A percentile compares a stretch with the other conserved stretches of the same genome.
phyloP scores from a whole-genome alignment of 2,113 vertebrate species.

The Circaetus cinerascens region DNA sequence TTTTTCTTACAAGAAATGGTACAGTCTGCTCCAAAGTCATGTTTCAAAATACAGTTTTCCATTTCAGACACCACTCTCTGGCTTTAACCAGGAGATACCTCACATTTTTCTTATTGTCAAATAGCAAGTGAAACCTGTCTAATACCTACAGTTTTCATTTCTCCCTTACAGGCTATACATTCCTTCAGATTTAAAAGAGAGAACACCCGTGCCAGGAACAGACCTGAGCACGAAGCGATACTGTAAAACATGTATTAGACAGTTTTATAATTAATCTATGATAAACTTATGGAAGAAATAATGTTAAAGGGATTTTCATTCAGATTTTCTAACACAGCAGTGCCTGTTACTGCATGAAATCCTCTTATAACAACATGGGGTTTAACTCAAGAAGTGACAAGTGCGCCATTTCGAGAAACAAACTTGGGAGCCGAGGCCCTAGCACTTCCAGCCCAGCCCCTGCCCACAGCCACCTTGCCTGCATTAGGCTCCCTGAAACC shows the following conservation, averaged over 20 bases:
- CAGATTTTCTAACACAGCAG: background rate
- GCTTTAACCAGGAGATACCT: background rate
- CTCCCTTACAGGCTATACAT: background rate
- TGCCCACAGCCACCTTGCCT: background rate
- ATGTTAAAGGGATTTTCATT: background rate
- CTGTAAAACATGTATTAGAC: background rate
- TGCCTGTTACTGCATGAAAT: background rate
- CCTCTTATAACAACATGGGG: background rate
- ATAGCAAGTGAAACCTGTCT: background rate
- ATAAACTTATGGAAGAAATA: background rate
- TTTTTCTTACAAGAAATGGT: background rate
- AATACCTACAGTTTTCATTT: background rate
- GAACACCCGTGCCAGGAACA: fast-evolving
- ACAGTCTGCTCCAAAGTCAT: background rate
- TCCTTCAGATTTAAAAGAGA: background rate
- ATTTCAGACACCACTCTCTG: background rate
- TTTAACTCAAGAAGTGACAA: background rate
- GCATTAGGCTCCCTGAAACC: background rate
- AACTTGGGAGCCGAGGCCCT: fast-evolving
- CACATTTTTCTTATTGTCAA: background rate
- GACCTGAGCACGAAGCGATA: background rate
- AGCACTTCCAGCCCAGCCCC: background rate
- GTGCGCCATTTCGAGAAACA: background rate
- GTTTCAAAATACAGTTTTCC: background rate
- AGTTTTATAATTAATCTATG: background rate